Evolutionary conservation across 2,888 invertebrate genomes (phyloP).

Genomic region (Tetranychus truncatus): DNA sequence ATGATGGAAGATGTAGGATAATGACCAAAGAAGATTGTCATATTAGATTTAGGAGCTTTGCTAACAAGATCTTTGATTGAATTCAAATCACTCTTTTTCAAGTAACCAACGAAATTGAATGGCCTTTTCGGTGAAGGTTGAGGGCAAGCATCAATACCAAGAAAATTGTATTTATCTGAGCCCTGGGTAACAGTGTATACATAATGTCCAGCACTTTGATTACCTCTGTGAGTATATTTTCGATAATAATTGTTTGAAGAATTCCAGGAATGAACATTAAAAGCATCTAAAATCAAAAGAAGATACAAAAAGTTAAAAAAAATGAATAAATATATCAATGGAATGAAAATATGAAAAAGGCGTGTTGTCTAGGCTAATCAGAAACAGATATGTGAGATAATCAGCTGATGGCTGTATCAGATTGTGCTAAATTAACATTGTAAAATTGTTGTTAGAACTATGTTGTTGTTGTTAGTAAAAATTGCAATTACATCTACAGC

Average conservation of each 20-base stretch:
- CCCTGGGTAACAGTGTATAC: constrained; percentile 44
- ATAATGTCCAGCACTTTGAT: constrained; percentile 50
- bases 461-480: too few species aligned
- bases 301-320: constrained; percentile 15
- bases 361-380: too few species aligned
- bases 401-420: too few species aligned
- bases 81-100: constrained; percentile 30
- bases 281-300: constrained; percentile 51
- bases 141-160: constrained; percentile 67
- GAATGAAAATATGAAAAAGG: too few species aligned
- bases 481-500: too few species aligned
- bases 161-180: constrained; percentile 51
- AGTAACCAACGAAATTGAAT: constrained; percentile 65
- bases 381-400: too few species aligned
- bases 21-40: constrained; percentile 65
- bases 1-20: constrained; percentile 75
- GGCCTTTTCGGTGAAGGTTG: constrained; percentile 68
- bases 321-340: neutral
- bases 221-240: constrained; percentile 60
- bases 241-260: constrained; percentile 51
- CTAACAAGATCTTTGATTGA: constrained; percentile 34
- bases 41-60: constrained; percentile 25
- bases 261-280: constrained; percentile 46
- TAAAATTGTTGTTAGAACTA: too few species aligned
- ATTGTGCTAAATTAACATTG: too few species aligned